Conservation (phyloP, 2,797 vertebrate species). For the Stomatorhinus walkeri region DNA sequence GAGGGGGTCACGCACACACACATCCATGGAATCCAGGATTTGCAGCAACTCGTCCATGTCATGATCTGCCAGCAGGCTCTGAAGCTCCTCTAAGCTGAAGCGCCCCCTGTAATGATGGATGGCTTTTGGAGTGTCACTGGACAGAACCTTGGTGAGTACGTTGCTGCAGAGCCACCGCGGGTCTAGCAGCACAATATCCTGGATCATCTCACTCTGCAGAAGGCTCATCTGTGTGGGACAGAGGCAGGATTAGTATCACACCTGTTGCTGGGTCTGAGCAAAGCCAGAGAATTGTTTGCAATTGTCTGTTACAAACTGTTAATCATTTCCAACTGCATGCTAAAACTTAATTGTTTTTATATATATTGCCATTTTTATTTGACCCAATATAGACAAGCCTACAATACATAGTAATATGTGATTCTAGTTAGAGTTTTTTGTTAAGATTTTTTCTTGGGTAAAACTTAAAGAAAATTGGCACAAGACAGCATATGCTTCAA, state of each 20-base stretch:
- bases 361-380: background rate
- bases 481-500: background rate
- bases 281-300: background rate
- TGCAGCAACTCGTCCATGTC: conserved; percentile 92
- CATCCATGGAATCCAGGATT: conserved; percentile 93
- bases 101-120: conserved; percentile 96
- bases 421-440: background rate
- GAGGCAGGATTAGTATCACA: background rate
- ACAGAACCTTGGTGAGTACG: conserved; percentile 82
- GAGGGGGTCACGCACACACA: conserved; percentile 83
- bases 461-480: background rate
- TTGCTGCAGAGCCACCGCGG: conserved; percentile 90
- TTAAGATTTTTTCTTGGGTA: background rate
- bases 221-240: conserved; percentile 78
- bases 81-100: conserved; percentile 88
- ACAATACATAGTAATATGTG: background rate
- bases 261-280: background rate
- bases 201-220: conserved; percentile 96
- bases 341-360: background rate
- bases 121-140: conserved; percentile 86
- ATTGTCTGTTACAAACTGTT: background rate
- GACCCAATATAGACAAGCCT: background rate
- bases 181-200: conserved; percentile 91
- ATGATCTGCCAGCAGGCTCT: conserved; percentile 80
- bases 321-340: background rate